Conservation (phyloP, 2,113 vertebrate genomes). For the Hippocampus abdominalis region DNA sequence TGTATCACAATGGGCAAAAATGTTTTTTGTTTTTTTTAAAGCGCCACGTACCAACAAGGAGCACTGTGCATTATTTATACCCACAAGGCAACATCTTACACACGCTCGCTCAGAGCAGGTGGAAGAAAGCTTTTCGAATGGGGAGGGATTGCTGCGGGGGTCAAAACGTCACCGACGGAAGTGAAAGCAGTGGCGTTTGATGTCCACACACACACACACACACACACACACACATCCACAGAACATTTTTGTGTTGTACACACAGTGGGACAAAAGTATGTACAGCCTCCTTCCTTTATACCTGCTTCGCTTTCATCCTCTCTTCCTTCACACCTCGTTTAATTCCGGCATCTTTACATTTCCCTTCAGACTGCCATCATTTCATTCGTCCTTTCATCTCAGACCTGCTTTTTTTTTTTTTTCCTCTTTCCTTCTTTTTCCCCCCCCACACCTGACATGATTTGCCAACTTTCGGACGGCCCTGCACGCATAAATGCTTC, state of each 20-base stretch:
- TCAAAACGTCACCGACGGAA: slow-evolving; percentile 12
- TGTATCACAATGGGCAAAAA: slow-evolving; percentile 8
- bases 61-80: slow-evolving; percentile 37
- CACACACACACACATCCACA: not conserved
- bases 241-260: not conserved
- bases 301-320: too few species aligned
- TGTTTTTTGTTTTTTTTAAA: too few species aligned
- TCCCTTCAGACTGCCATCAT: too few species aligned
- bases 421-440: not conserved
- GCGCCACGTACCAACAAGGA: slow-evolving; percentile 1
- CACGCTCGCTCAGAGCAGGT: slow-evolving; percentile 18
- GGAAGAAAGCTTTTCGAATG: slow-evolving; percentile 22
- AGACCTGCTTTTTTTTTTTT: not conserved
- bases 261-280: not conserved
- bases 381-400: not conserved
- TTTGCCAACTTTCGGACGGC: not conserved
- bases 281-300: not conserved
- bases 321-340: too few species aligned
- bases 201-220: not conserved
- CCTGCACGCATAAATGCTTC: not conserved
- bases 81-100: slow-evolving; percentile 21
- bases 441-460: not conserved
- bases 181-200: slow-evolving; percentile 20
- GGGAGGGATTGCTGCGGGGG: slow-evolving; percentile 8
- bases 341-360: too few species aligned